These are phyloP conservation scores for Bombus breviceps DNA, from an alignment of 1,140 invertebrate species.

Conservation along the genomic window DNA sequence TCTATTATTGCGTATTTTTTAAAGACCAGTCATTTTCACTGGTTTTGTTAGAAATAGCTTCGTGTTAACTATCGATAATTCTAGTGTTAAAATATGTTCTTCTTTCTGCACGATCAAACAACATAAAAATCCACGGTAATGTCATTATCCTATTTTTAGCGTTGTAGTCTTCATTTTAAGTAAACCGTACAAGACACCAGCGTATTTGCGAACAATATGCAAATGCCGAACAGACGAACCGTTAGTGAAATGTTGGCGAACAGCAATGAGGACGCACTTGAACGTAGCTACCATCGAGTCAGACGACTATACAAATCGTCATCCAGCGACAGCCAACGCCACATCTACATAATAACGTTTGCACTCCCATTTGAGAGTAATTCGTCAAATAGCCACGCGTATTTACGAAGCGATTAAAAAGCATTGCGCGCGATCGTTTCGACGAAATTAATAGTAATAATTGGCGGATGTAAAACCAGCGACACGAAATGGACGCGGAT, in stretches of 20 bases:
- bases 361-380: not conserved
- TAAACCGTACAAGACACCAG: not conserved
- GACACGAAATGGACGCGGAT: not conserved
- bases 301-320: not conserved
- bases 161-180: not conserved
- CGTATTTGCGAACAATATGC: not conserved
- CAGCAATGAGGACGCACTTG: not conserved
- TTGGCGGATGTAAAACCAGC: not conserved
- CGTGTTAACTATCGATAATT: no score
- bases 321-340: not conserved
- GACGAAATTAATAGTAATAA: slow-evolving; percentile 16
- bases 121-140: no score
- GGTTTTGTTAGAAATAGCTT: no score
- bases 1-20: no score
- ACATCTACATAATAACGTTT: not conserved
- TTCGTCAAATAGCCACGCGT: not conserved
- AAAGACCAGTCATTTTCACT: no score
- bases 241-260: not conserved
- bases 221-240: not conserved
- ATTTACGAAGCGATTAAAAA: slow-evolving; percentile 3
- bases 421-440: not conserved
- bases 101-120: no score
- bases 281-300: not conserved
- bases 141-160: not conserved
- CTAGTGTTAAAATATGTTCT: no score